Evolutionary conservation across 1,140 invertebrate genomes (phyloP), one percentile per base, ranked within the genome.

Genomic region (Rhynchophorus ferrugineus): DNA sequence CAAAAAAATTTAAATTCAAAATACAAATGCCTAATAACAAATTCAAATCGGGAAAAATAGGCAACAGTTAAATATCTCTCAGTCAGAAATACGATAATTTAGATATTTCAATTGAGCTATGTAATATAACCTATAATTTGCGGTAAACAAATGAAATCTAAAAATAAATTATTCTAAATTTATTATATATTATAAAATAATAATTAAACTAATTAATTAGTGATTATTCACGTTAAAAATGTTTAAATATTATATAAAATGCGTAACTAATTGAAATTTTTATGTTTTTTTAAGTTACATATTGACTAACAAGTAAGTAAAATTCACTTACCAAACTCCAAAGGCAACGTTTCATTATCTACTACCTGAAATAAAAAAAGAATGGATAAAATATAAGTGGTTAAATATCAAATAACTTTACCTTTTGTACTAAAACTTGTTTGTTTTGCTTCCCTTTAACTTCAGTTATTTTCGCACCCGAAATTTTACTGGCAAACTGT

Each of bases 401-500:
- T 5, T 29, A n/a, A n/a, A 29, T 29, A 29, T 6, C 5, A 29
- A 29, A 29, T 6, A 29, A 11, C 24, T 29, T 22, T 51, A 52
- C 50, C 44, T 41, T 52, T 18, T 52, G 50, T 7, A 52, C 43
- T 7, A 33, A 29, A 22, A 37, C 29, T 36, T 51, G 42, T 44
- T 44, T 51, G 9, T 13, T 20, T 13, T 47, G 49, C 22, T 9
- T 49, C 17, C 16, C 49, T 19, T 53, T 65, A 5, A 63, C 59
- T 44, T 70, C 72, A 33, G 70, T 69, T 65, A 76, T 70, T 58
- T 74, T 75, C 19, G 73, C 67, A 29, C 69, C 71, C 52, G 66
- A 72, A 19, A 80, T 73, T 68, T 76, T 78, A 11, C 73, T 77
- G 60, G 83, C 78, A 1, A 78, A 76, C 70, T 87, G 84, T 54